These are phyloP conservation scores for Platynereis dumerilii DNA, from an alignment of 2,888 invertebrate genomes.

Conservation along the genomic window DNA sequence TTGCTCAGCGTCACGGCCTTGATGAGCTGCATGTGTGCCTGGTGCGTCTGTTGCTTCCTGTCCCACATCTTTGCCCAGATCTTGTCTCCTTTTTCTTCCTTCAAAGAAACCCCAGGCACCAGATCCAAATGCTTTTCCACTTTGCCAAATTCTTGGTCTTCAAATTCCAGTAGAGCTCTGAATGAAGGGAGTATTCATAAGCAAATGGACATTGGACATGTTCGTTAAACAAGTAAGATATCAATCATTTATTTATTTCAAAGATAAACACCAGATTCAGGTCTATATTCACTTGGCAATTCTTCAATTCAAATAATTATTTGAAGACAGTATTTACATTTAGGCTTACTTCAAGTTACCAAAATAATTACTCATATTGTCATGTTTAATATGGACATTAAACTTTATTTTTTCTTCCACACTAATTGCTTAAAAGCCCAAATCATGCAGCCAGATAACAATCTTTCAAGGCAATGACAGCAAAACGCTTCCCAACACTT, in stretches of 20 bases:
- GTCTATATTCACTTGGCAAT: too few relatives aligned
- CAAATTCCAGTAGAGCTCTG: conserved; percentile 56
- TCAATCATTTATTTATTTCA: too few relatives aligned
- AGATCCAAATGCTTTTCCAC: conserved; percentile 50
- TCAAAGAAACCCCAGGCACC: conserved; percentile 49
- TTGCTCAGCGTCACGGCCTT: conserved; percentile 39
- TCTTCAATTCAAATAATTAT: too few relatives aligned
- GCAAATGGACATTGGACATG: neutral
- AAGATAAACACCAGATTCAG: too few relatives aligned
- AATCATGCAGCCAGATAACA: too few relatives aligned
- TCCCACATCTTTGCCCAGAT: conserved; percentile 41
- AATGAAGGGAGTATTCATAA: conserved; percentile 1
- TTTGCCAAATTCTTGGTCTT: conserved; percentile 43
- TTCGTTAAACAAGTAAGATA: neutral
- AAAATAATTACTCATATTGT: too few relatives aligned
- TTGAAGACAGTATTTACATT: too few relatives aligned
- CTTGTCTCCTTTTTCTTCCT: conserved; percentile 33
- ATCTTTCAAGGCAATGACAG: too few relatives aligned
- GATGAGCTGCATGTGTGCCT: conserved; percentile 45
- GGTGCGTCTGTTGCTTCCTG: conserved; percentile 30
- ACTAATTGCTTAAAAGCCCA: too few relatives aligned
- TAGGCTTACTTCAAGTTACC: neutral
- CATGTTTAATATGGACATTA: too few relatives aligned
- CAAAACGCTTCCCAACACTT: too few relatives aligned
- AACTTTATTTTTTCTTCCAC: too few relatives aligned